Base-by-base conservation (phyloP, 2,113 vertebrate species). In the Colius striatus region DNA sequence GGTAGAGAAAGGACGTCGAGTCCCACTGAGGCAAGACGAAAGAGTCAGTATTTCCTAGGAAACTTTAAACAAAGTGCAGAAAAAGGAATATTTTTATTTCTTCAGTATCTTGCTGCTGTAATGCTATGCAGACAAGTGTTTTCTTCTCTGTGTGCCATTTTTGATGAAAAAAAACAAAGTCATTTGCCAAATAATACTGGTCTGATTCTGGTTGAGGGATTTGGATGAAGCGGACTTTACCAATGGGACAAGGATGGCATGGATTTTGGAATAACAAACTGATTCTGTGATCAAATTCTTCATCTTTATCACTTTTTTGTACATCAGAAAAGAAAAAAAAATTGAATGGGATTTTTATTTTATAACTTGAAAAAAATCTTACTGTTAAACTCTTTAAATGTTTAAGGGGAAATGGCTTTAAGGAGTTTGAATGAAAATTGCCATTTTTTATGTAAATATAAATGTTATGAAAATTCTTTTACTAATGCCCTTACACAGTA, bases 231-330 rank as follows among this genome's bases (percentile, higher is more conserved):
- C 12, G 7, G 48, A 97, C 98, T 97, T 98, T 95, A 96, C 96
- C 96, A 94, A 92, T 68, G 90, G 98, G 98, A 97, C 96, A 96
- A 89, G 93, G 97, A 96, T 94, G 97, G 97, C 97, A 96, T 97
- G 98, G 97, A 97, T 96, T 97, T 97, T 98, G 97, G 96, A 97
- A 90, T 95, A 96, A 96, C 96, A 94, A 97, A 98, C 98, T 98
- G 98, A 98, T 98, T 98, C 98, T 96, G 97, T 98, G 98, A 98
- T 99, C 92, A 97, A 98, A 97, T 98, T 97, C 97, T 98, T 99
- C 98, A 98, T 99, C 98, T 99, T 98, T 98, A 98, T 99, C 99
- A 99, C 99, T 99, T 99, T 99, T 99, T 99, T 99, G 99, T 99
- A 99, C 98, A 99, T 98, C 98, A 98, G 98, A 95, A 98, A 41